Conservation (phyloP, 2,113 vertebrate genomes). For the Euleptes europaea region DNA sequence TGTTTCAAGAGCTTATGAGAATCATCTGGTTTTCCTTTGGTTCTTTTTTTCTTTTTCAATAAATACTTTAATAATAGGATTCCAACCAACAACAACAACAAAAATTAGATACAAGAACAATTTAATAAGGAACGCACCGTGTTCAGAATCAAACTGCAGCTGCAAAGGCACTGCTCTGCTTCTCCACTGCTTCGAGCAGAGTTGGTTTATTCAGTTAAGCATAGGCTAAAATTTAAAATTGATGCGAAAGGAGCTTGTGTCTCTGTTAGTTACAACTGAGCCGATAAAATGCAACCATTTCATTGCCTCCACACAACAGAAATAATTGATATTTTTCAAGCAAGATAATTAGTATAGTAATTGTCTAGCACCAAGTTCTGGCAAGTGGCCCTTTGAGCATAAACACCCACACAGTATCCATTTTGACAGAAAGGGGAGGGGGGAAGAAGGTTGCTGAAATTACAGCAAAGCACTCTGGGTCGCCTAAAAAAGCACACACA, state of each 20-base stretch:
- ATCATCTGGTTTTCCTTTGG: slow-evolving; percentile 83
- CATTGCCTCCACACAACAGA: slow-evolving; percentile 80
- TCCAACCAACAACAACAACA: slow-evolving; percentile 75
- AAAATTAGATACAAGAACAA: slow-evolving; percentile 85
- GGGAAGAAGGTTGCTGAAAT: slow-evolving; percentile 59
- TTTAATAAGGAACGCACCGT: slow-evolving; percentile 75
- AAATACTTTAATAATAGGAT: slow-evolving; percentile 89
- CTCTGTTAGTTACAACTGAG: slow-evolving; percentile 76
- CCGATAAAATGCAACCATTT: slow-evolving; percentile 68
- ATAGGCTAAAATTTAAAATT: slow-evolving; percentile 62
- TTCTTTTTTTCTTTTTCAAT: slow-evolving; percentile 75
- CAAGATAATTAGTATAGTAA: slow-evolving; percentile 57
- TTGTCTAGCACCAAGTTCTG: slow-evolving; percentile 64
- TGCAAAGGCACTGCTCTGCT: slow-evolving; percentile 71
- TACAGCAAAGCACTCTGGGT: slow-evolving; percentile 65
- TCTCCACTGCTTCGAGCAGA: slow-evolving; percentile 39
- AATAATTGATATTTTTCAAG: slow-evolving; percentile 64
- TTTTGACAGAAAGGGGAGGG: slow-evolving; percentile 56
- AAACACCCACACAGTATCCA: slow-evolving; percentile 37
- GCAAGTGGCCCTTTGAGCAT: slow-evolving; percentile 51
- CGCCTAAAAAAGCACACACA: slow-evolving; percentile 48
- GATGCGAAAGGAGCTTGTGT: slow-evolving; percentile 72
- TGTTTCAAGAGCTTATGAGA: slow-evolving; percentile 72
- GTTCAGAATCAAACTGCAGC: slow-evolving; percentile 56
- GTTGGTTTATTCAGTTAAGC: slow-evolving; percentile 51